Conservation (phyloP, 2,113 vertebrate species). For the Progne subis region DNA sequence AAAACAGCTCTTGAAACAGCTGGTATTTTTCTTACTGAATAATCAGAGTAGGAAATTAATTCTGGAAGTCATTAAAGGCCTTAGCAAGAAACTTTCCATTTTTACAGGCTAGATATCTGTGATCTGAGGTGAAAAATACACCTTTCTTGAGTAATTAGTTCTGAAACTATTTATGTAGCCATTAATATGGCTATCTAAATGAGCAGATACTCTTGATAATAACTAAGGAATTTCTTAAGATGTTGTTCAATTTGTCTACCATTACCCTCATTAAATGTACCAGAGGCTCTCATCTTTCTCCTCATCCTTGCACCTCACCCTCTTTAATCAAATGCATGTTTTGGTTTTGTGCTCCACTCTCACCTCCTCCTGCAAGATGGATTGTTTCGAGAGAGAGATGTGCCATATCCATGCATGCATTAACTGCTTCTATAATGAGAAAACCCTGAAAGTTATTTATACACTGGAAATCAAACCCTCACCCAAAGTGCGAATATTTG, state of each 20-base stretch:
- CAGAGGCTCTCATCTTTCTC: not conserved
- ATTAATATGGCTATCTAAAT: not conserved
- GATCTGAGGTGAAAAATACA: not conserved
- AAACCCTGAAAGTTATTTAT: not conserved
- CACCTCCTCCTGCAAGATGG: not conserved
- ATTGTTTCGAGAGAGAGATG: not conserved
- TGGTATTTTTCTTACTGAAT: not conserved
- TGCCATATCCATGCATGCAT: rapidly evolving
- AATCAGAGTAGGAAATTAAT: not conserved
- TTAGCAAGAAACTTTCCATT: not conserved
- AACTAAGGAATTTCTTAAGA: not conserved
- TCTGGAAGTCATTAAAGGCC: not conserved
- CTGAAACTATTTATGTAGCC: not conserved
- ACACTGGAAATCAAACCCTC: not conserved
- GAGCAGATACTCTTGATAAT: not conserved
- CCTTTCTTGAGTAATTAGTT: not conserved
- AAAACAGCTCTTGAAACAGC: not conserved
- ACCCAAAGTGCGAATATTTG: not conserved
- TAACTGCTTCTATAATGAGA: not conserved
- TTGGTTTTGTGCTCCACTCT: not conserved
- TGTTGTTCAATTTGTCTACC: not conserved
- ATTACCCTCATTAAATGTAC: not conserved
- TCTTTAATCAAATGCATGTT: not conserved
- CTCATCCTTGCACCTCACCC: not conserved
- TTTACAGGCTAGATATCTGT: not conserved